Evolutionary conservation across 2,113 vertebrate species (phyloP).

Genomic region (Ammodytes marinus): DNA sequence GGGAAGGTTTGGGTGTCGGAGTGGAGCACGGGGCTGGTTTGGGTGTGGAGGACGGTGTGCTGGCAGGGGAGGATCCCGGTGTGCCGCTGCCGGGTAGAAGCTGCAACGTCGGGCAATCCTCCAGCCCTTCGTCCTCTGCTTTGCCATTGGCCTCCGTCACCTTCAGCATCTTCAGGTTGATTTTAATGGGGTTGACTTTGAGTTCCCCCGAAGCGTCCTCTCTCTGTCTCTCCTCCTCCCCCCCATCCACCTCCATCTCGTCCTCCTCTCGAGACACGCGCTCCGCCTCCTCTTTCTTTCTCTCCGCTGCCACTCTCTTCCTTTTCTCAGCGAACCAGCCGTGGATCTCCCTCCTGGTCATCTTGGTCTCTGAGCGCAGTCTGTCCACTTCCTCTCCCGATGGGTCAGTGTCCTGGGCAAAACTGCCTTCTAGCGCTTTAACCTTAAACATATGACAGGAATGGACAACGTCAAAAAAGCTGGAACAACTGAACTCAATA

Average conservation of each 20-base stretch:
- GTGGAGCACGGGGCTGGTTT: constrained; percentile 55
- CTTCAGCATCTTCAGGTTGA: constrained; percentile 96
- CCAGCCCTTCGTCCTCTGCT: constrained; percentile 70
- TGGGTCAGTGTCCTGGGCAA: constrained; percentile 89
- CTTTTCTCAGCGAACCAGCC: constrained; percentile 95
- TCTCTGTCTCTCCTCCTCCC: constrained; percentile 82
- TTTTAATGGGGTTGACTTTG: constrained; percentile 98
- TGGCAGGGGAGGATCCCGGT: constrained; percentile 41
- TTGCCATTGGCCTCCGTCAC: constrained; percentile 92
- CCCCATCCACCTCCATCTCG: constrained; percentile 47
- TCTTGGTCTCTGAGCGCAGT: constrained; percentile 94
- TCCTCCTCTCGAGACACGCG: constrained; percentile 76
- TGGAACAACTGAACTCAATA: neutral
- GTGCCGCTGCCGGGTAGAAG: constrained; percentile 35
- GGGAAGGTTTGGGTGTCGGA: constrained; percentile 46
- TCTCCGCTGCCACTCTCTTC: constrained; percentile 87
- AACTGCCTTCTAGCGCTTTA: constrained; percentile 91
- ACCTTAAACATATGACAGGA: constrained; percentile 50
- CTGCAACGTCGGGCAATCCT: constrained; percentile 72
- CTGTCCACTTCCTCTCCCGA: constrained; percentile 92
- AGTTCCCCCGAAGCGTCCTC: constrained; percentile 86
- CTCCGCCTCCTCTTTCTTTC: constrained; percentile 85
- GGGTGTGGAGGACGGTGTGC: constrained; percentile 32
- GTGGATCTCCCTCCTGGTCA: constrained; percentile 97
- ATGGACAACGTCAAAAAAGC: neutral